Evolutionary conservation across 1,140 invertebrate genomes (phyloP).

Genomic region (Pantala flavescens): DNA sequence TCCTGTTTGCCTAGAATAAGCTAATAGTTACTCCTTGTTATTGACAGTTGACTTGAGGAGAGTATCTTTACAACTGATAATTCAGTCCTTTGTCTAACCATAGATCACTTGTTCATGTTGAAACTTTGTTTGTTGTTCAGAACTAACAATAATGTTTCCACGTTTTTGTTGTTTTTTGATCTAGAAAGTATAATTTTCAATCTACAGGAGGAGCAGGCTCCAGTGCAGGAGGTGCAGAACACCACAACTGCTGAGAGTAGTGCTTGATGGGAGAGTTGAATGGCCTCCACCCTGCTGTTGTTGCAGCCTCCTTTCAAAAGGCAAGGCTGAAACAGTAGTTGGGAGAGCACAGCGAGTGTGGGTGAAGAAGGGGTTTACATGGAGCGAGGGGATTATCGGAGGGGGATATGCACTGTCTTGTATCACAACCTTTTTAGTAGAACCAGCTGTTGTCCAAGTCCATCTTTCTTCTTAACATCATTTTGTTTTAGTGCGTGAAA

Average conservation of each 20-base stretch:
- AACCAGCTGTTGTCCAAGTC: slow-evolving; percentile 1
- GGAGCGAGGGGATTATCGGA: not conserved
- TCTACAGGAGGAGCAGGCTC: not conserved
- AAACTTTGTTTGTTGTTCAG: too few relatives aligned
- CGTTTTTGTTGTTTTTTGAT: too few relatives aligned
- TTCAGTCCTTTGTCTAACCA: too few relatives aligned
- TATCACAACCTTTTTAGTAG: slow-evolving; percentile 6
- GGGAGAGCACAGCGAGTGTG: not conserved
- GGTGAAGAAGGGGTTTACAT: not conserved
- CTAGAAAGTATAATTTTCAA: too few relatives aligned
- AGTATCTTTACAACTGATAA: too few relatives aligned
- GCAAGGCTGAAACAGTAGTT: not conserved
- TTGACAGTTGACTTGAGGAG: too few relatives aligned
- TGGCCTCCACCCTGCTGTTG: not conserved
- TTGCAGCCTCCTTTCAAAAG: not conserved
- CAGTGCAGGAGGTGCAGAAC: slow-evolving; percentile 1
- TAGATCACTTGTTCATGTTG: too few relatives aligned
- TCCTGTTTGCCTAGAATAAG: too few relatives aligned
- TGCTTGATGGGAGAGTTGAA: not conserved
- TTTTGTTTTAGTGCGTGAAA: slow-evolving; percentile 10
- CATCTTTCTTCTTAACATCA: not conserved
- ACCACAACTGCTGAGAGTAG: not conserved
- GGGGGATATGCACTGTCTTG: not conserved
- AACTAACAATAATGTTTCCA: too few relatives aligned
- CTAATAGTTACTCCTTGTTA: too few relatives aligned